A percentile compares a stretch with the other conserved stretches of the same genome.
phyloP scores from a whole-genome alignment of 2,888 invertebrate species.

The Celastrina argiolus region DNA sequence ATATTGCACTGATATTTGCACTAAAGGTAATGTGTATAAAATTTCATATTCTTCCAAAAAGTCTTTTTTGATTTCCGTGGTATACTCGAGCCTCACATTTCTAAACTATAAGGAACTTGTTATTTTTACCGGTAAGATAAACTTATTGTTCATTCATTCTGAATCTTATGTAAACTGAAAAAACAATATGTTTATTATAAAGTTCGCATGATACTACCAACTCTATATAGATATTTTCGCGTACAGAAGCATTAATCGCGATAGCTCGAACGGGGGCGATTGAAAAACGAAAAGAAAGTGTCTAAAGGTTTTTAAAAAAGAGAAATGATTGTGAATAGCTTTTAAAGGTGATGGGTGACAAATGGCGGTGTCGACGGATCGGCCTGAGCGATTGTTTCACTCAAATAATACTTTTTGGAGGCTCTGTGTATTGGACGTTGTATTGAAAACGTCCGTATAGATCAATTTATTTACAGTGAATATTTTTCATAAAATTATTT shows the following conservation, averaged over 20 bases:
- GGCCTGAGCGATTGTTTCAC: conserved; percentile 49
- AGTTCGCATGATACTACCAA: conserved; percentile 32
- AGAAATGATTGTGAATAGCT: conserved; percentile 74
- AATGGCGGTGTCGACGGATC: conserved; percentile 54
- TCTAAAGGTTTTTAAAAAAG: conserved; percentile 76
- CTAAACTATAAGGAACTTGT: too few species aligned
- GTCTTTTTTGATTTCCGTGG: too few species aligned
- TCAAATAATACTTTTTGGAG: conserved; percentile 23
- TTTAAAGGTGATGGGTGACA: conserved; percentile 73
- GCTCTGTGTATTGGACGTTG: conserved; percentile 16
- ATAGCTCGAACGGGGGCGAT: conserved; percentile 65
- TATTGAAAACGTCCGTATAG: background rate
- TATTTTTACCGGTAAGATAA: too few species aligned
- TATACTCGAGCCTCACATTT: too few species aligned
- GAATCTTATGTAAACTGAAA: too few species aligned
- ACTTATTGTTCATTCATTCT: too few species aligned
- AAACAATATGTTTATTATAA: too few species aligned
- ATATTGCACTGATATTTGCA: too few species aligned
- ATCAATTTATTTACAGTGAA: too few species aligned
- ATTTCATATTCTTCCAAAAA: too few species aligned
- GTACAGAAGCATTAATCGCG: conserved; percentile 72
- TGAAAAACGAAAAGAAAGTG: conserved; percentile 75
- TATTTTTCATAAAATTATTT: background rate
- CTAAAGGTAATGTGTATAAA: too few species aligned
- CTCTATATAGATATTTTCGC: conserved; percentile 39